Conservation (phyloP, 2,888 invertebrate species). For the Drosophila testacea region DNA sequence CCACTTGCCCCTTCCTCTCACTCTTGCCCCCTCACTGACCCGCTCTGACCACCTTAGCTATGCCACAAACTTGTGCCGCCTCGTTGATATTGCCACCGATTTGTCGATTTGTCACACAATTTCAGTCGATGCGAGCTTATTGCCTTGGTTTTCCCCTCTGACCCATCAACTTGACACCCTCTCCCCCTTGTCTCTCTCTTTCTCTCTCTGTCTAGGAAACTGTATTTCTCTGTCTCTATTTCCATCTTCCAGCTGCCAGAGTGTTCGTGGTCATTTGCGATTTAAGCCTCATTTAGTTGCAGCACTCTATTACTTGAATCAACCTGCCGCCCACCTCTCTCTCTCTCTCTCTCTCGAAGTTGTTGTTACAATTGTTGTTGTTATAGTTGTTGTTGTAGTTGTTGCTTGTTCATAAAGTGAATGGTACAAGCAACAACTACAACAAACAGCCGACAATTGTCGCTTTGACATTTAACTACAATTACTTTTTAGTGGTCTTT, state of each 20-base stretch:
- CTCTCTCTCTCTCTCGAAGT: slow-evolving; percentile 2
- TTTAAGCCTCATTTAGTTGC: slow-evolving; percentile 72
- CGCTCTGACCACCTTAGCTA: not conserved
- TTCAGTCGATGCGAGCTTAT: slow-evolving; percentile 39
- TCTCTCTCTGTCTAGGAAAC: not conserved
- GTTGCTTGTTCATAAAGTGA: no score
- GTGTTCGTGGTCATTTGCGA: slow-evolving; percentile 59
- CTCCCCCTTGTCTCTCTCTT: not conserved
- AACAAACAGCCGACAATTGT: slow-evolving; percentile 64
- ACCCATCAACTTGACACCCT: not conserved
- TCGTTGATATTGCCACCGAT: slow-evolving; percentile 54
- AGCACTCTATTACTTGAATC: slow-evolving; percentile 68
- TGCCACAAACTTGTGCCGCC: slow-evolving; percentile 38
- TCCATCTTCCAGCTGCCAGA: slow-evolving; percentile 29
- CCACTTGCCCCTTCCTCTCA: not conserved
- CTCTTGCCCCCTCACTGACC: not conserved
- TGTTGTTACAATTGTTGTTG: no score
- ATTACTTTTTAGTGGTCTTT: slow-evolving; percentile 78
- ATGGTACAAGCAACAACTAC: slow-evolving; percentile 38
- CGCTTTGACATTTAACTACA: slow-evolving; percentile 80
- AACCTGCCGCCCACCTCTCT: slow-evolving; percentile 49
- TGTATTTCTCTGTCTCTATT: slow-evolving; percentile 11
- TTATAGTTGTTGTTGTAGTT: not conserved
- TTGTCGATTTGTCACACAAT: slow-evolving; percentile 66
- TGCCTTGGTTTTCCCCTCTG: not conserved